These are phyloP conservation scores for Polyommatus icarus DNA, from an alignment of 2,888 invertebrate species.

Conservation along the genomic window DNA sequence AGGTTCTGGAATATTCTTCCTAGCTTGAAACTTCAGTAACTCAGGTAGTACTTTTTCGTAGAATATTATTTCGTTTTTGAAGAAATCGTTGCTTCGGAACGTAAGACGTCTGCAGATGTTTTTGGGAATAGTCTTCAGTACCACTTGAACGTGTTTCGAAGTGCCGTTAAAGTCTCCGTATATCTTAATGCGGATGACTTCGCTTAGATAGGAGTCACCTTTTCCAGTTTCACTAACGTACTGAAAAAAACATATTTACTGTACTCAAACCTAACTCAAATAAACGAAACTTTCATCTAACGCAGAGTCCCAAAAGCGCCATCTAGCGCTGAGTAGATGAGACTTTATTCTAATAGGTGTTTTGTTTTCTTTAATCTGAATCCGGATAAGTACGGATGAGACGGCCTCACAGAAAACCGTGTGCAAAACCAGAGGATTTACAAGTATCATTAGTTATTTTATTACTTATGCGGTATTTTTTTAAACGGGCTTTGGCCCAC, in stretches of 20 bases:
- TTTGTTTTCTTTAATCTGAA: no score
- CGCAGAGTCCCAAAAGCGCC: no score
- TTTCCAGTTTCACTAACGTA: constrained; percentile 74
- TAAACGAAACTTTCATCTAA: no score
- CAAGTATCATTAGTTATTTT: no score
- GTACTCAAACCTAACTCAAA: neutral
- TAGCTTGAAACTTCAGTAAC: constrained; percentile 67
- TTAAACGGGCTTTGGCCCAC: no score
- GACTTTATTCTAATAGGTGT: no score
- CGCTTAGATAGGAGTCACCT: constrained; percentile 86
- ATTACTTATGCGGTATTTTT: no score
- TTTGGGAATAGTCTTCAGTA: constrained; percentile 84
- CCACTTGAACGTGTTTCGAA: constrained; percentile 68
- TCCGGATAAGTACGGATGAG: no score
- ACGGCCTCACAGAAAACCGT: no score
- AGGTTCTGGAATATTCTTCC: constrained; percentile 64
- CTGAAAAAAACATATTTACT: constrained; percentile 52
- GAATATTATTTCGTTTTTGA: constrained; percentile 85
- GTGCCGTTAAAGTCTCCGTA: constrained; percentile 61
- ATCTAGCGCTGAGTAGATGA: no score
- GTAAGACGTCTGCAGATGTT: constrained; percentile 82
- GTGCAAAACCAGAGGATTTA: no score
- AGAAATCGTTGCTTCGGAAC: constrained; percentile 84
- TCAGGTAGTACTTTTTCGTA: constrained; percentile 78
- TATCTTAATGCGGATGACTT: constrained; percentile 81